Base-by-base conservation (phyloP, 2,113 vertebrate genomes). In the Cryptotis parvus region DNA sequence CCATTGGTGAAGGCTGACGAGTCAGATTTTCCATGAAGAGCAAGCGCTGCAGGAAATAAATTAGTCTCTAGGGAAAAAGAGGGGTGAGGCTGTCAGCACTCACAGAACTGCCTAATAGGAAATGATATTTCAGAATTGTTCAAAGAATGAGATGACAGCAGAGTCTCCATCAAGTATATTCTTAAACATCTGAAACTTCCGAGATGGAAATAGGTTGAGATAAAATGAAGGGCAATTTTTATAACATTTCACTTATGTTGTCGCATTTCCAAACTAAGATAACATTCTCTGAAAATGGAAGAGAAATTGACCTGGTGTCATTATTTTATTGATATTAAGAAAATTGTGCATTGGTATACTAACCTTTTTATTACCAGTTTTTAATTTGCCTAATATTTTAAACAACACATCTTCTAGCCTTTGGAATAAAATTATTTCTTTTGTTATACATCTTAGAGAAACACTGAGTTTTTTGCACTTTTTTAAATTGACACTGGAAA, bases 11-110 rank as follows among this genome's bases (percentile, higher is more conserved):
- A 97, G 94, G 87, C 90, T 97, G 95, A 95, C 49, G 74, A 90
- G 66, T 65, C 35, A 74, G 87, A 70, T 45, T 89, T 91, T 84
- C 87, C 81, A 94, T 87, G 84, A 97, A 97, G 94, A 97, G 74
- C 85, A 90, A 90, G 55, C 70, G 76, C 74, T 87, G 94, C 80
- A 97, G 96, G 85, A 96, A 97, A 96, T 94, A 97, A 97, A 94
- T 91, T 98, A 97, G 96, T 97, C 97, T 95, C 83, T 3, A 68
- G 96, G 93, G 96, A 93, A 94, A 80, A 90, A 72, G 43, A 33
- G 69, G 92, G 93, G 91, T 92, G 93, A 96, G 87, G 89, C 9
- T 92, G 82, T 96, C 96, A 94, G 91, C 83, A 35, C n/a, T 1
- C 84, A 93, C 93, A 95, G 91, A 92, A 90, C 87, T 96, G 85